Base-by-base conservation (phyloP, 2,888 invertebrate species). In the Ophioninae sp. region DNA sequence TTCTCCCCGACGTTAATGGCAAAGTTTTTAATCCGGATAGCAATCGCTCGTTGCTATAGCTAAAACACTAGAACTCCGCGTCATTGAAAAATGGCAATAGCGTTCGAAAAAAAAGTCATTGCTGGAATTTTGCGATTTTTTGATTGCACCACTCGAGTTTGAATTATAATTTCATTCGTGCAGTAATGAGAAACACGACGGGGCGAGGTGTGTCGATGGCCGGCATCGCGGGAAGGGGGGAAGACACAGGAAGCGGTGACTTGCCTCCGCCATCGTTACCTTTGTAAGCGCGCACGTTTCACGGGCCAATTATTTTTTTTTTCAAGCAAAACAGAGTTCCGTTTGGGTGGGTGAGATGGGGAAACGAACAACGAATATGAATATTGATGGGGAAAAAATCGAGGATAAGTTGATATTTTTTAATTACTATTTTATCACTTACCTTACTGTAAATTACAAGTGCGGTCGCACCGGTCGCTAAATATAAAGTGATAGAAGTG, bases 381-480 rank as follows among this genome's bases (percentile, higher is more conserved):
- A 61, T 10, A 61, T 21, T 44, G 37, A 20, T 7, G 64, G 10
- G 30, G 21, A 39, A 59, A 56, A 67, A 44, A 67, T 37, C 30
- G 41, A 57, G 62, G 17, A 13, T 20, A 70, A 39, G 56, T 50
- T 67, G 56, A 17, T 64, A 56, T 62, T 79, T 79, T 73, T 39
- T 61, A 68, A 80, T 21, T 30, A 72, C 23, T 61, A 37, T 68
- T 73, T 13, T 64, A 69, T 70, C 61, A 61, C 85, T 84, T 85
- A 85, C 85, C 85, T 85, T 82, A 73, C 44, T 59, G 64, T 67
- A 77, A 73, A 59, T 69, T 77, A 73, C 76, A 77, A 84, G 81
- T 84, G 81, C 76, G 79, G 65, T 67, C 85, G 84, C 77, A 75
- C 85, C 85, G 85, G 84, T 84, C 79, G 85, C 85, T 84, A 82